These are phyloP conservation scores for Apostichopus parvimensis DNA, from an alignment of 35 echinoderm and acorn worm species.

Conservation along the genomic window DNA sequence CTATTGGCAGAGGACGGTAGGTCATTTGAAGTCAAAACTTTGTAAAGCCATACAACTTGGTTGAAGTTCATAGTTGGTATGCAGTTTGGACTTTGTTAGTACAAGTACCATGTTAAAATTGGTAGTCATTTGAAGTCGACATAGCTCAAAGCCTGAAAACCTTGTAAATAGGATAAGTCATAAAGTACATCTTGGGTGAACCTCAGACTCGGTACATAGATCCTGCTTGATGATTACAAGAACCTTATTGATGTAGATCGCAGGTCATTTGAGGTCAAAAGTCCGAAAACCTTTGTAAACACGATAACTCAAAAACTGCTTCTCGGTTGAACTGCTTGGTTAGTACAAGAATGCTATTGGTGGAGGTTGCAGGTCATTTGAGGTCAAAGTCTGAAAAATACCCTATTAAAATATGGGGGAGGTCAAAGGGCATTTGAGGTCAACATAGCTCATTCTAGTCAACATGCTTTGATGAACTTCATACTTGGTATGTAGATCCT, in stretches of 20 bases:
- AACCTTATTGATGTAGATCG: no score
- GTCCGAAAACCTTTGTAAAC: no score
- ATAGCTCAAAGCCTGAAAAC: not conserved
- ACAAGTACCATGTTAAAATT: not conserved
- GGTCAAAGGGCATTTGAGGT: not conserved
- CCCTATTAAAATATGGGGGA: not conserved
- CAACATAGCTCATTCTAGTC: not conserved
- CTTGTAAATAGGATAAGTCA: slow-evolving; percentile 3
- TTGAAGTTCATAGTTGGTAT: not conserved
- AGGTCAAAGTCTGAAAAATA: not conserved
- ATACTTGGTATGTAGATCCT: not conserved
- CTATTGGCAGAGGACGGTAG: not conserved
- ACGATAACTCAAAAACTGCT: no score
- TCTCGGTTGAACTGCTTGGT: no score
- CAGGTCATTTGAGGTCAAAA: no score
- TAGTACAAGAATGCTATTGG: not conserved
- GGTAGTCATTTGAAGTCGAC: not conserved
- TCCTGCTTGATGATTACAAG: not conserved
- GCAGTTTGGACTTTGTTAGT: not conserved
- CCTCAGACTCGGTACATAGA: not conserved
- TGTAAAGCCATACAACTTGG: not conserved
- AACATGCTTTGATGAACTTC: not conserved
- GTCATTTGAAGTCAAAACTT: not conserved
- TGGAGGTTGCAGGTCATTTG: not conserved
- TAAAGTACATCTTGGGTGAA: not conserved